phyloP scores from a whole-genome alignment of 2,113 vertebrate genomes.

The Edolisoma coerulescens region DNA sequence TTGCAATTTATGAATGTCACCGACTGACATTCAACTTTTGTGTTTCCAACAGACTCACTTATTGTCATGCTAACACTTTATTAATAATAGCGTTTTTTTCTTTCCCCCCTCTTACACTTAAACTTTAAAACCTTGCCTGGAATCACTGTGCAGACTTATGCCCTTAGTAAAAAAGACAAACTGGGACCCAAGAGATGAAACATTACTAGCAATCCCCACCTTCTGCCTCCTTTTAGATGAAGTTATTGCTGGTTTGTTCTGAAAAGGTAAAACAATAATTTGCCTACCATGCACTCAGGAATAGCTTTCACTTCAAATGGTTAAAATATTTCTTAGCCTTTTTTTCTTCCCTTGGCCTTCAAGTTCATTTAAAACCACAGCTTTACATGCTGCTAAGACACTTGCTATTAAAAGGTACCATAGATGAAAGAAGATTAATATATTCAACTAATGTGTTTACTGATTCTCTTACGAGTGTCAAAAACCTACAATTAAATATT shows the following conservation, averaged over 20 bases:
- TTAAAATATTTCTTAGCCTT: neutral
- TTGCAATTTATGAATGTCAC: neutral
- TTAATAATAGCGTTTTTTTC: neutral
- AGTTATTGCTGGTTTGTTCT: neutral
- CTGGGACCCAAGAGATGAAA: neutral
- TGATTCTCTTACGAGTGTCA: neutral
- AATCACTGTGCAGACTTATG: neutral
- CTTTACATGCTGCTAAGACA: neutral
- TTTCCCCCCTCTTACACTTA: neutral
- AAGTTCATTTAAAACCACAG: neutral
- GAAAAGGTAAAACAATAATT: neutral
- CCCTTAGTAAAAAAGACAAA: neutral
- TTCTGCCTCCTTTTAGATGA: neutral
- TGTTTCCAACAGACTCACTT: neutral
- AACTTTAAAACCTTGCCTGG: neutral
- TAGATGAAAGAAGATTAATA: neutral
- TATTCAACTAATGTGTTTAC: neutral
- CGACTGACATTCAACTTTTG: neutral
- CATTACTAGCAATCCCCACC: neutral
- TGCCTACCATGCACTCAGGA: neutral
- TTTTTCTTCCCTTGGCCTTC: neutral
- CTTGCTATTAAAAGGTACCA: neutral
- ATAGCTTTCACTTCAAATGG: neutral
- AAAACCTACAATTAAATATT: neutral
- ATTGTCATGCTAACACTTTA: conserved; percentile 28